Conservation (phyloP, 2,113 vertebrate genomes). For the Tupaia tana region DNA sequence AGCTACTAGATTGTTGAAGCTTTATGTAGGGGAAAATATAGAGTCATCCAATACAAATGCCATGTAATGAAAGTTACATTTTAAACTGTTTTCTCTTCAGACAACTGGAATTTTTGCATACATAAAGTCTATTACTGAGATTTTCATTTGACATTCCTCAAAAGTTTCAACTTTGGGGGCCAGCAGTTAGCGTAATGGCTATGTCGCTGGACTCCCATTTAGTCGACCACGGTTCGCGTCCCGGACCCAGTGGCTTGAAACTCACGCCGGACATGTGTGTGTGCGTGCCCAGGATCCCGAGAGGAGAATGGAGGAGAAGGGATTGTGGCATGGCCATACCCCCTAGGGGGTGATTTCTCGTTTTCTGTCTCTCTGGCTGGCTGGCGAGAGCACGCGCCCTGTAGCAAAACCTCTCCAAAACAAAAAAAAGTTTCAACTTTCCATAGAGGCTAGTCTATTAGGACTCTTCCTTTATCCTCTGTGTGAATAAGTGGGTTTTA, state of each 20-base stretch:
- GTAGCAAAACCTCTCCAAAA: no score
- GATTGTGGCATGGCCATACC: no score
- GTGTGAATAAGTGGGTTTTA: constrained; percentile 3
- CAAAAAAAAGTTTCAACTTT: constrained; percentile 12
- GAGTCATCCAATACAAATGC: not conserved
- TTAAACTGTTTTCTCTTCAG: not conserved
- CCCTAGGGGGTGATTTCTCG: no score
- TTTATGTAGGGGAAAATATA: not conserved
- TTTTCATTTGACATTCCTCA: not conserved
- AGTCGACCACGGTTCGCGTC: no score
- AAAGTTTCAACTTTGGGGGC: constrained; percentile 15
- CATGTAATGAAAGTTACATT: not conserved
- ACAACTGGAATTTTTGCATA: not conserved
- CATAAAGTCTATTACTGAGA: not conserved
- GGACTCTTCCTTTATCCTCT: not conserved
- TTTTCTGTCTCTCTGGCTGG: no score
- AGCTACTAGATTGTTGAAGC: not conserved
- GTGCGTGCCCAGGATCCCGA: no score
- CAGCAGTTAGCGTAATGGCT: no score
- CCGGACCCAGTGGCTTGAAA: no score
- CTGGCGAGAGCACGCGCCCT: no score
- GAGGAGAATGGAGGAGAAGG: no score
- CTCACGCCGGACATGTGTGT: no score
- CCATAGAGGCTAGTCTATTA: not conserved
- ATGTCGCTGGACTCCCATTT: no score